Percentiles rank a stretch among this genome's conserved stretches.
Conservation (phyloP, 2,888 invertebrate species). For the Gisinianus flammeolus region DNA sequence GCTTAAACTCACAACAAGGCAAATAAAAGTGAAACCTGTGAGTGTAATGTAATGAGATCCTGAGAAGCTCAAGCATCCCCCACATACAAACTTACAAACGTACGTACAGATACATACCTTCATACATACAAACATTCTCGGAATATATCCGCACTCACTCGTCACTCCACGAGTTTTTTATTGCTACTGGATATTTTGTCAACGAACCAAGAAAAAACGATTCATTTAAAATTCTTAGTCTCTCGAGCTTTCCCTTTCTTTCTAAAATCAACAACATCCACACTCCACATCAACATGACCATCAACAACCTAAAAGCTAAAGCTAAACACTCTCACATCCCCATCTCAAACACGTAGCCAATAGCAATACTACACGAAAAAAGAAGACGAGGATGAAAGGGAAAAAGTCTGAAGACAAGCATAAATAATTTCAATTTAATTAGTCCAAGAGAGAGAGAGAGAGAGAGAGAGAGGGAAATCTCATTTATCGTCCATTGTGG, state of each 20-base stretch:
- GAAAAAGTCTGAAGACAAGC: neutral
- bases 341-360: neutral
- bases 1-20: no score
- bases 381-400: neutral
- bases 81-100: no score
- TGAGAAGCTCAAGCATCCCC: no score
- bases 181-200: neutral
- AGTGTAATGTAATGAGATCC: no score
- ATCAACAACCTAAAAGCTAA: no score
- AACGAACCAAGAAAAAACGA: neutral
- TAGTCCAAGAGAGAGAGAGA: neutral
- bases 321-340: no score
- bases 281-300: neutral
- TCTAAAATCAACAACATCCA: neutral
- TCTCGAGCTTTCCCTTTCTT: neutral
- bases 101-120: no score
- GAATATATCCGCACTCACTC: no score
- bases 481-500: neutral
- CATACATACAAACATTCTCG: no score
- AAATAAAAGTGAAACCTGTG: no score
- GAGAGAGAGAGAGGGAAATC: neutral
- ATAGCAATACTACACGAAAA: neutral
- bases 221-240: neutral
- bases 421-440: slow-evolving; percentile 12
- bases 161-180: no score